phyloP scores from a whole-genome alignment of 2,797 vertebrate genomes.

The Onychomys arenicola region DNA sequence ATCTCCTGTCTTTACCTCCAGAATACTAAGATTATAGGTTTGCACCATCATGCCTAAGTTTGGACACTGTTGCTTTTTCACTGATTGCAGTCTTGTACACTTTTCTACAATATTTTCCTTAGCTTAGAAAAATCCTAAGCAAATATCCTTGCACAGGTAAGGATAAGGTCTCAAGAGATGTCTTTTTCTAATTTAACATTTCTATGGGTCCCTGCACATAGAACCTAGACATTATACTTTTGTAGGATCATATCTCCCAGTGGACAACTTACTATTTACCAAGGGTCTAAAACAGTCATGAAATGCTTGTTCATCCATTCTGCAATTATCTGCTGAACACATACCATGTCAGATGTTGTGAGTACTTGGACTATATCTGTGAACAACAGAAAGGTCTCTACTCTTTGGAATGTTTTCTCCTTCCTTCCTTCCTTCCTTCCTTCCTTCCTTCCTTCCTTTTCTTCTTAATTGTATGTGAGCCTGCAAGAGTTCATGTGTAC shows the following conservation, averaged over 20 bases:
- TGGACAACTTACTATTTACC: conserved; percentile 8
- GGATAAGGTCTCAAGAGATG: background rate
- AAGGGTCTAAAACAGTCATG: background rate
- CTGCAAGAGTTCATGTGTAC: no score
- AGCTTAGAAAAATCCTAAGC: conserved; percentile 38
- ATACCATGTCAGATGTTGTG: background rate
- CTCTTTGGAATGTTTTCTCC: background rate
- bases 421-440: background rate
- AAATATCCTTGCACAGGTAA: conserved; percentile 15
- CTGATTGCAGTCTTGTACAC: background rate
- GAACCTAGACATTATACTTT: conserved; percentile 18
- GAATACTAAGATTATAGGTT: background rate
- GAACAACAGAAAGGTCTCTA: conserved; percentile 28
- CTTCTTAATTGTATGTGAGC: background rate
- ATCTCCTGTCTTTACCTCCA: background rate
- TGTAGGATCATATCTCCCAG: background rate
- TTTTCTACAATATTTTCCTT: conserved; percentile 40
- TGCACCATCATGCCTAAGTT: background rate
- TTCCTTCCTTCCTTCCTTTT: background rate
- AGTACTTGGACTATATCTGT: conserved; percentile 8
- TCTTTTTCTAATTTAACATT: background rate
- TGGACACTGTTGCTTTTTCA: background rate
- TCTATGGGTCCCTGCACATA: background rate
- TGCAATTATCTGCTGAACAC: conserved; percentile 40
- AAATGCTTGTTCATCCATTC: conserved; percentile 53